Percentiles rank a stretch among this genome's conserved stretches.
Evolutionary conservation across 2,113 vertebrate species (phyloP).

Genomic region (Elachura formosa): DNA sequence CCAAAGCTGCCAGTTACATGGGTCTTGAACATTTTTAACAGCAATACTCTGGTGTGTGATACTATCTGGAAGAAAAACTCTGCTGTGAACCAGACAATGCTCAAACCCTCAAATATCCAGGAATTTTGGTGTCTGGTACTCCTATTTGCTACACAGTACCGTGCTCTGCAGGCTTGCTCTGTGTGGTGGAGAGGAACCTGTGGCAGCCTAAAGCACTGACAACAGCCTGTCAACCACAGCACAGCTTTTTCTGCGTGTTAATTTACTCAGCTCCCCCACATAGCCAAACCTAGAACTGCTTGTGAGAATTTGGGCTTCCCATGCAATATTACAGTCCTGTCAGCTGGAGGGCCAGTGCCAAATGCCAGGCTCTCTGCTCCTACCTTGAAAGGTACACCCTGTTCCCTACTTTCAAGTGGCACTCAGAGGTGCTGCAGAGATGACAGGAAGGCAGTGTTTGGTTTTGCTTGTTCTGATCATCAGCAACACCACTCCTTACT

Average conservation of each 20-base stretch:
- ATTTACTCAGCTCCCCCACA: neutral
- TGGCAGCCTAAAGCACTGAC: neutral
- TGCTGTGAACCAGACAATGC: neutral
- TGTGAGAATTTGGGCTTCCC: neutral
- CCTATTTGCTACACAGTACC: neutral
- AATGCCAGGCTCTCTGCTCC: neutral
- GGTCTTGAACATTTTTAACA: neutral
- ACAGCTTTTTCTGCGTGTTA: neutral
- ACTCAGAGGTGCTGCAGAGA: neutral
- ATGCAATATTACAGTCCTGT: neutral
- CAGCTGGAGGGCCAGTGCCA: neutral
- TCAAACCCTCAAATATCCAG: neutral
- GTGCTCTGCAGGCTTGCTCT: neutral
- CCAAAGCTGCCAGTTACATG: neutral
- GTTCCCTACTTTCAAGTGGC: neutral
- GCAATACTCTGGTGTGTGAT: accelerated
- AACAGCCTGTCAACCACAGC: neutral
- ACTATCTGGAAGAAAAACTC: neutral
- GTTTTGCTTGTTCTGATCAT: neutral
- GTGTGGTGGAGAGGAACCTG: accelerated
- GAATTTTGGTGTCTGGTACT: neutral
- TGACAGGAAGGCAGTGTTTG: neutral
- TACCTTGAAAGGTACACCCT: neutral
- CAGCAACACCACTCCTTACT: neutral
- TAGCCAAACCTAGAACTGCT: neutral